Base-by-base conservation (phyloP, 37 sponge, comb jelly and placozoan genomes). In the Geodia barretti region DNA sequence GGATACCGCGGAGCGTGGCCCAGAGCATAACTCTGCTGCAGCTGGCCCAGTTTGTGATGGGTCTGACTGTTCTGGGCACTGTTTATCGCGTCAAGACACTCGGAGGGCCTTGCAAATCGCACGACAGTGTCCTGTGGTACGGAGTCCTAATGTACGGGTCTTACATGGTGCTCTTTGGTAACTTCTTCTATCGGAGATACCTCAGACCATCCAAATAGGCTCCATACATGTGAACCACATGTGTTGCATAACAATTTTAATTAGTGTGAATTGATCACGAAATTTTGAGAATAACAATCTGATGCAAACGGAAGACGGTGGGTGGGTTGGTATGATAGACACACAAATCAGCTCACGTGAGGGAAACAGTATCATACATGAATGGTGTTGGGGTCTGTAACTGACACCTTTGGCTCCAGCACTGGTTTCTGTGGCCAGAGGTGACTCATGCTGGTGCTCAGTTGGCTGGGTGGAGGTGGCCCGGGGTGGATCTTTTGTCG, bases 131-230 rank as follows among this genome's bases (percentile, higher is more conserved):
- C 14, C n/a, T 80, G 3, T 31, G 20, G 11, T 41, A 78, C 39
- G 72, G 64, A 41, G 64, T 84, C 74, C 23, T 91, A 40, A 86
- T 91, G 30, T 91, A 91, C 59, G 69, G 41, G 37, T 73, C 82
- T 39, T 91, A 91, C 60, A 38, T 68, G 3, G 25, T 86, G 21
- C 83, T 91, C 26, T 91, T 91, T 70, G 26, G 54, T 1, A 34
- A 91, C 64, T 91, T 81, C 87, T 91, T 91, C 79, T 76, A 80
- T 31, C 70, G 75, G 43, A 40, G 79, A 17, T 91, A 91, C 73
- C 25, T 65, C 28, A 65, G n/a, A 65, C 25, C 67, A 11, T 7
- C n/a, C 29, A 26, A 43, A 74, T 74, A 47, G 5, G 4, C 24
- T 7, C 47, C 30, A 74, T 5, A 74, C 60, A 47, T 17, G 4